A percentile compares a stretch with the other conserved stretches of the same genome.
phyloP scores from a whole-genome alignment of 2,888 invertebrate genomes.

The Lasioglossum calceatum region DNA sequence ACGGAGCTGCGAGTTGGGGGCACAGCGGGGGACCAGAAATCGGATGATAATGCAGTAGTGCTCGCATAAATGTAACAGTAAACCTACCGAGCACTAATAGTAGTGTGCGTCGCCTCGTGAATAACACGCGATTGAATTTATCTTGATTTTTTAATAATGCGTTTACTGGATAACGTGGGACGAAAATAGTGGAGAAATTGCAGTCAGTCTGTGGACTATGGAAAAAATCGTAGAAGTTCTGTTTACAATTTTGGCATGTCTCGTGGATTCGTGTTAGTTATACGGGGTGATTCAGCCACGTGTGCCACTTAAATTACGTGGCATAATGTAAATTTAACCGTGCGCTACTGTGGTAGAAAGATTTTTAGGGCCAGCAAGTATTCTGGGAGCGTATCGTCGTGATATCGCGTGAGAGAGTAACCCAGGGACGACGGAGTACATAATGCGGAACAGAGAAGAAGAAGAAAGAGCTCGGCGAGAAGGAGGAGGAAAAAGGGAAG shows the following conservation, averaged over 20 bases:
- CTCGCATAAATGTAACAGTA: not conserved
- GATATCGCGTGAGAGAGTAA: conserved; percentile 77
- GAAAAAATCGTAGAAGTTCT: not conserved
- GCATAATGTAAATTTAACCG: not conserved
- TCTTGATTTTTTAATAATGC: no score
- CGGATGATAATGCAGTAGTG: not conserved
- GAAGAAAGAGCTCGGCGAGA: not conserved
- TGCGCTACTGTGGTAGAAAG: not conserved
- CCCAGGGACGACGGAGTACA: conserved; percentile 45
- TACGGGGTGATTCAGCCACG: no score
- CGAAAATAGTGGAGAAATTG: no score
- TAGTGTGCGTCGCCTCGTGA: not conserved
- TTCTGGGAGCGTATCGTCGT: conserved; percentile 61
- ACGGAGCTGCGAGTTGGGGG: not conserved
- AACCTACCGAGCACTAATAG: not conserved
- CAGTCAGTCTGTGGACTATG: not conserved
- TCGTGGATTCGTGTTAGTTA: no score
- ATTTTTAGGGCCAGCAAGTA: conserved; percentile 2
- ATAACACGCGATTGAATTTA: not conserved
- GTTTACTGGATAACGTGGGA: no score
- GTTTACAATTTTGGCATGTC: no score
- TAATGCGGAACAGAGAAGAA: conserved; percentile 21
- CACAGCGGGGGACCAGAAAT: not conserved
- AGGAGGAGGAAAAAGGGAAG: conserved; percentile 58
- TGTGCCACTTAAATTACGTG: not conserved